Evolutionary conservation across 1,140 invertebrate genomes (phyloP), one percentile per base, ranked within the genome.

Genomic region (Pinna nobilis): DNA sequence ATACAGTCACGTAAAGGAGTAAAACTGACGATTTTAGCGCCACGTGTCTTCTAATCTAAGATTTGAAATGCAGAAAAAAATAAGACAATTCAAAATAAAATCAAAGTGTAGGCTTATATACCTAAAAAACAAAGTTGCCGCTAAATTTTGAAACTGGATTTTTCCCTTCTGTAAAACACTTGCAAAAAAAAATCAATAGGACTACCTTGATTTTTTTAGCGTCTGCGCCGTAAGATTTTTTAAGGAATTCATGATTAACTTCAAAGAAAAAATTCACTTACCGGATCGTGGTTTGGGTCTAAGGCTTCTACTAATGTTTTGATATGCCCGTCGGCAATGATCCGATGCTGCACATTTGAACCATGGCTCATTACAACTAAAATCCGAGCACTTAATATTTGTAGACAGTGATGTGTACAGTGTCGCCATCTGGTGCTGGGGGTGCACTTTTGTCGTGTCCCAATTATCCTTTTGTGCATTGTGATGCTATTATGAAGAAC

Each of bases 401-500:
- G 93, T 25, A 93, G 88, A 84, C 93, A 94, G 83, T 94, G 93
- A 75, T 93, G 91, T 73, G 91, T 92, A 84, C 93, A 94, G 74
- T 91, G 90, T 9, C 92, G 90, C 88, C 90, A 91, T 79, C 93
- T 91, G 71, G 84, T 86, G 68, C 89, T 90, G 33, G 92, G 92
- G 47, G 92, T 90, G 82, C 92, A 93, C 76, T 91, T 91, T 73
- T 92, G 91, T 70, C 91, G 89, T 50, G 91, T 90, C 25, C 92
- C 93, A 6, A 92, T 92, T n/a, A 92, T 92, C 68, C 93, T 82
- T 78, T 93, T 93, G 80, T 93, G 92, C 86, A 93, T 90, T 4
- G 93, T 93, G 47, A 94, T 92, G 20, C 92, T 91, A 80, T 94
- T 93, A 83, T 93, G 93, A 28, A 94, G 88, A 41, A 92, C 91